A percentile compares a stretch with the other conserved stretches of the same genome.
These are phyloP conservation scores for Agrochola lychnidis DNA, from an alignment of 2,888 invertebrate species.

Conservation along the genomic window DNA sequence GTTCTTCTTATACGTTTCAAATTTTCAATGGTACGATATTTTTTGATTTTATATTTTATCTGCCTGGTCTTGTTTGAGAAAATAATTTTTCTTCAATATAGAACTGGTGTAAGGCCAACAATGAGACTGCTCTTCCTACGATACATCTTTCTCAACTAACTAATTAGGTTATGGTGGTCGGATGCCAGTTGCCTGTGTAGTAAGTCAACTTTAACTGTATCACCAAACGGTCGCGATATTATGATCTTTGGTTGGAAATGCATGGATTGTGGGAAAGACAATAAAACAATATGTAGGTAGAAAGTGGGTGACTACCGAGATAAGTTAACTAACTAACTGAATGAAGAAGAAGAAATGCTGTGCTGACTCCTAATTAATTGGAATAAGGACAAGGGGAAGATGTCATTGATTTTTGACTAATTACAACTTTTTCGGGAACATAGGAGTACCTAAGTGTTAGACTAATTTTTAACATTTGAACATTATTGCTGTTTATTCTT, in stretches of 20 bases:
- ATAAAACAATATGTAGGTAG: neutral
- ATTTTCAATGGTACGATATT: neutral
- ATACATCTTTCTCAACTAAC: constrained; percentile 18
- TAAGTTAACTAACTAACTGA: neutral
- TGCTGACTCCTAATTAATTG: neutral
- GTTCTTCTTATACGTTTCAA: neutral
- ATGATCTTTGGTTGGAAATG: neutral
- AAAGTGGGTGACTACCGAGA: neutral
- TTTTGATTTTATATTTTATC: neutral
- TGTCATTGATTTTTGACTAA: neutral
- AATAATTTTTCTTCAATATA: neutral
- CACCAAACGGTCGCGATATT: constrained; percentile 4
- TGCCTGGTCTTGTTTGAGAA: neutral
- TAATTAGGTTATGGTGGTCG: constrained; percentile 40
- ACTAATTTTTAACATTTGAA: neutral
- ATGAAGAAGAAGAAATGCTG: neutral
- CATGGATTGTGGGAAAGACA: neutral
- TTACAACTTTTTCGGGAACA: neutral
- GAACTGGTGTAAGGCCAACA: constrained; percentile 7
- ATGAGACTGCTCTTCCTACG: neutral
- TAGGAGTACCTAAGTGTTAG: too few relatives aligned
- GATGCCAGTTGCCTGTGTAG: constrained; percentile 22
- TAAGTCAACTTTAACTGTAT: constrained; percentile 16
- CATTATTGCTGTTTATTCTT: neutral
- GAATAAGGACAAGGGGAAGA: neutral